Evolutionary conservation across 2,113 vertebrate genomes (phyloP).

Genomic region (Menidia beryllina): DNA sequence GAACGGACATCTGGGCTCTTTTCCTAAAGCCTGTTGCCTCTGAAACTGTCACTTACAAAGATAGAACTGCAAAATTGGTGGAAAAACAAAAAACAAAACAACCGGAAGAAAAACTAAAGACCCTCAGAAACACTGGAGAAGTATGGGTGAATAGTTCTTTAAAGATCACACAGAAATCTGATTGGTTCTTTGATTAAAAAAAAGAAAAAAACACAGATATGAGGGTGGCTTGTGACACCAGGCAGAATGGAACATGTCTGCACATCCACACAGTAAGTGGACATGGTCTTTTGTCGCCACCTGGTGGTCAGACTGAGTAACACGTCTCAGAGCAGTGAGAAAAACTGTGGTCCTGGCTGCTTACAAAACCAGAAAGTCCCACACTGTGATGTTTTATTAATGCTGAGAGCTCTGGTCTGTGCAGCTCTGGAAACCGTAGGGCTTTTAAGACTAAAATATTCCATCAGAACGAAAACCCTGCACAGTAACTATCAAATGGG

Average conservation of each 20-base stretch:
- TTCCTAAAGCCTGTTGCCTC: no score
- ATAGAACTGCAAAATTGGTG: neutral
- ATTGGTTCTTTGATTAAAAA: no score
- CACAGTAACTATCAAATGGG: conserved; percentile 24
- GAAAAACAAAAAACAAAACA: neutral
- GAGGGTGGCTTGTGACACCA: neutral
- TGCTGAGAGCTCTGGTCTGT: conserved; percentile 54
- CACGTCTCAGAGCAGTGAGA: conserved; percentile 38
- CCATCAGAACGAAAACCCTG: conserved; percentile 51
- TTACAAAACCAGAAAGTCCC: conserved; percentile 56
- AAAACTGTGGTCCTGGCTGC: conserved; percentile 45
- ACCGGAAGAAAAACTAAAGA: no score
- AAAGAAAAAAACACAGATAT: neutral
- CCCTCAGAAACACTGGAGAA: neutral
- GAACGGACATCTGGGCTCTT: no score
- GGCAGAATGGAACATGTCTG: neutral
- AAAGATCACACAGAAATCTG: neutral
- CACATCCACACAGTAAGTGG: conserved; percentile 1
- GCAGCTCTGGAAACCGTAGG: conserved; percentile 52
- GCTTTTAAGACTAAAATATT: conserved; percentile 69
- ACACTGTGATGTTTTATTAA: conserved; percentile 77
- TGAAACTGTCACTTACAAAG: neutral
- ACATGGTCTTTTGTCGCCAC: conserved; percentile 46
- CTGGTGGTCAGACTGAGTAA: conserved; percentile 57
- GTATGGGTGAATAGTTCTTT: neutral